These are phyloP conservation scores for Automeris io DNA, from an alignment of 2,888 invertebrate genomes.

Conservation along the genomic window DNA sequence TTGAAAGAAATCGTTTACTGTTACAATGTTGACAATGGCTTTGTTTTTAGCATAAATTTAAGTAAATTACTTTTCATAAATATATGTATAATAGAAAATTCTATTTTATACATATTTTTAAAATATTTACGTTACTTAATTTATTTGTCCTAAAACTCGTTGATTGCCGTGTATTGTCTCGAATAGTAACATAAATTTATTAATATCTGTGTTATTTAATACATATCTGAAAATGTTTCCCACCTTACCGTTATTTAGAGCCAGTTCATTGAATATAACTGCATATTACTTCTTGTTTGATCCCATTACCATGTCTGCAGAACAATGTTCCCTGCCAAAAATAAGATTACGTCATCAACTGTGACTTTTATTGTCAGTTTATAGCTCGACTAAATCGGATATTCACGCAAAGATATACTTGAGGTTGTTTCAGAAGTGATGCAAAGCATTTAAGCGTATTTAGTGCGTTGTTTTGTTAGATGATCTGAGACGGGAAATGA, in stretches of 20 bases:
- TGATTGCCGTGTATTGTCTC: no score
- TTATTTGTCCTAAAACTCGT: no score
- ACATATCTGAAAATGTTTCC: no score
- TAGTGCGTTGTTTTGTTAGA: conserved; percentile 5
- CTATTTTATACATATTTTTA: no score
- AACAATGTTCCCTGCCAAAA: neutral
- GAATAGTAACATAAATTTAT: no score
- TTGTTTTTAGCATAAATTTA: no score
- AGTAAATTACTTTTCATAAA: no score
- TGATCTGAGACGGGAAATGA: neutral
- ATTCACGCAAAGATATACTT: neutral
- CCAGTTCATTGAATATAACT: neutral
- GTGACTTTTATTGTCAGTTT: neutral
- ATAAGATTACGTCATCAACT: conserved; percentile 1
- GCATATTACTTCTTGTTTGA: neutral
- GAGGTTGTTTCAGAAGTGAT: neutral
- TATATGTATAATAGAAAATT: no score
- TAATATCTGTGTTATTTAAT: no score
- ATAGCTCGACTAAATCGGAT: neutral
- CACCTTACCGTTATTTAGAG: neutral
- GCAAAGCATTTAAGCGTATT: neutral
- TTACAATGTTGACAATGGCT: no score
- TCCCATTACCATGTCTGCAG: neutral
- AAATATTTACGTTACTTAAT: no score
- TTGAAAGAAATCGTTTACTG: no score